Percentiles rank a stretch among this genome's conserved stretches.
Conservation (phyloP, 2,113 vertebrate genomes). For the Cochlearius cochlearius region DNA sequence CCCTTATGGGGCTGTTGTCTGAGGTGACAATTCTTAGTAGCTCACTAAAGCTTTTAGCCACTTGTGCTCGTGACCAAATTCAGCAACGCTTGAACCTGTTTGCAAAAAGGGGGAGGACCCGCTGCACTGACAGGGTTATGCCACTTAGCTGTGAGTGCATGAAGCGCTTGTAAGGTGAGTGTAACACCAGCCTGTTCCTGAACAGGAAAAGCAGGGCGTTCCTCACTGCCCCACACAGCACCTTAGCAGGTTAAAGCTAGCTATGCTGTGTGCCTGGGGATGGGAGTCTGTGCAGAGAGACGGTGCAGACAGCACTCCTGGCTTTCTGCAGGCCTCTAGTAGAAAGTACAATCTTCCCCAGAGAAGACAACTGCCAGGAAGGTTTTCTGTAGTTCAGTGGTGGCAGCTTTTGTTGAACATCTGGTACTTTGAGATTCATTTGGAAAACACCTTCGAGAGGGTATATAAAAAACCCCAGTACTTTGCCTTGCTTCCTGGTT, state of each 20-base stretch:
- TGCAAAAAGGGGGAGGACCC: not conserved
- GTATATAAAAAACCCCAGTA: not conserved
- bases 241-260: not conserved
- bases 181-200: not conserved
- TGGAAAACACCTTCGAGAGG: not conserved
- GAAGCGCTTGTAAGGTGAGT: not conserved
- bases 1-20: not conserved
- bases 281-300: accelerated
- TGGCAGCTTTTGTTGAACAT: not conserved
- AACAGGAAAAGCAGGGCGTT: not conserved
- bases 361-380: not conserved
- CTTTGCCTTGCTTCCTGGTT: not conserved
- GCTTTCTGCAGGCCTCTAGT: not conserved
- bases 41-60: not conserved
- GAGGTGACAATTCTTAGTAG: not conserved
- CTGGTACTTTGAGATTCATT: not conserved
- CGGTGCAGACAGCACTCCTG: not conserved
- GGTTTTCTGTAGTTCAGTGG: not conserved
- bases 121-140: not conserved
- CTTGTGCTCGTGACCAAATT: not conserved
- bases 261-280: accelerated
- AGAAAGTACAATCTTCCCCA: not conserved
- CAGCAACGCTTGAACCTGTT: not conserved
- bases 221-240: not conserved
- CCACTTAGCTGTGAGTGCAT: not conserved